Percentiles rank a stretch among this genome's conserved stretches.
phyloP scores from a whole-genome alignment of 2,888 invertebrate species.

The Pristionchus maxplancki region DNA sequence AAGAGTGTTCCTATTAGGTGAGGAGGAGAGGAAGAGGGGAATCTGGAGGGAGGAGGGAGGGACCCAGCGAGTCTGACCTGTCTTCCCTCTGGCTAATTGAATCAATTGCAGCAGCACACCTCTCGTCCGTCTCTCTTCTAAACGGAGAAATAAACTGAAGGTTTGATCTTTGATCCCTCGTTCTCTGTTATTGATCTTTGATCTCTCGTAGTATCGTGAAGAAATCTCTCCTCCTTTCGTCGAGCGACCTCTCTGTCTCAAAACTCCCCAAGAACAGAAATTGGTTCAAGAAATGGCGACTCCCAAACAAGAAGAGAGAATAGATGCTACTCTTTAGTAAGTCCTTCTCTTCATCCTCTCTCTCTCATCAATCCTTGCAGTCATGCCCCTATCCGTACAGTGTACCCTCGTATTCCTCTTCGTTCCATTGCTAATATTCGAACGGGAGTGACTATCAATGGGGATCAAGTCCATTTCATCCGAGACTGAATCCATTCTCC shows the following conservation, averaged over 20 bases:
- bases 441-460: not conserved
- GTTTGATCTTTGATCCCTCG: constrained; percentile 10
- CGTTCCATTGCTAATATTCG: not conserved
- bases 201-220: not conserved
- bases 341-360: not conserved
- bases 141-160: not conserved
- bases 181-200: not conserved
- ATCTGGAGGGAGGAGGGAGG: not conserved
- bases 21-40: not conserved
- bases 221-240: not conserved
- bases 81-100: no score
- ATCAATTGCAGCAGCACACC: not conserved
- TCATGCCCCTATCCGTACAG: not conserved
- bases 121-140: not conserved
- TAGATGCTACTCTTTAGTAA: not conserved
- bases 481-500: not conserved
- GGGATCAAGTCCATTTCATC: not conserved
- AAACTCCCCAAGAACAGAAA: not conserved
- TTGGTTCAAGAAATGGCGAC: not conserved
- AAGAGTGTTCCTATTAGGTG: not conserved
- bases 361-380: not conserved
- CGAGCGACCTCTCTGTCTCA: not conserved
- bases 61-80: no score
- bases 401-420: not conserved
- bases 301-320: not conserved